These are phyloP conservation scores for Betta splendens DNA, from an alignment of 2,797 vertebrate genomes.

Conservation along the genomic window DNA sequence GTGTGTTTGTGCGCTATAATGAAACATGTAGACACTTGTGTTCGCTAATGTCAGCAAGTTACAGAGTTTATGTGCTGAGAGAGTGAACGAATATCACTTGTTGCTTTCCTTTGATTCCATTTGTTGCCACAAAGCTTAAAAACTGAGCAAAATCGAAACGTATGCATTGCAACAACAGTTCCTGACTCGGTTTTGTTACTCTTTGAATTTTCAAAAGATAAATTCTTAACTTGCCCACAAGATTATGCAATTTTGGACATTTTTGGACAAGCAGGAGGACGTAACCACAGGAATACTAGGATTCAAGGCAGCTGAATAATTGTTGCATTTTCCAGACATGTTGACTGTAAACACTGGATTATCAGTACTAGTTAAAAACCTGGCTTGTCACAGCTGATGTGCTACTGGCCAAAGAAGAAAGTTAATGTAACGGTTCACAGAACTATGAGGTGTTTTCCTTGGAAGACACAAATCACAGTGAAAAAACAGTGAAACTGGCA, in stretches of 20 bases:
- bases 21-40: constrained; percentile 40
- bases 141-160: neutral
- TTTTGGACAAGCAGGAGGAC: constrained; percentile 28
- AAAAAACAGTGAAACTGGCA: constrained; percentile 50
- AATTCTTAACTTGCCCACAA: constrained; percentile 11
- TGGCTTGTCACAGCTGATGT: too few relatives aligned
- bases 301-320: constrained; percentile 25
- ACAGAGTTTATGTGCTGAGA: constrained; percentile 21
- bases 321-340: constrained; percentile 24
- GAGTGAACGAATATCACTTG: neutral
- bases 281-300: constrained; percentile 31
- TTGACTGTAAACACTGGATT: neutral
- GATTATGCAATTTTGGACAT: constrained; percentile 30
- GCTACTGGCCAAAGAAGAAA: constrained; percentile 8
- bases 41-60: constrained; percentile 45
- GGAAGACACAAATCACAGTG: constrained; percentile 35
- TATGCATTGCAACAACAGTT: too few relatives aligned
- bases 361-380: neutral
- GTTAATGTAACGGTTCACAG: constrained; percentile 18
- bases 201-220: constrained; percentile 25
- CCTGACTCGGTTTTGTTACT: too few relatives aligned
- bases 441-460: constrained; percentile 43
- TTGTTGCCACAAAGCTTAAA: constrained; percentile 6
- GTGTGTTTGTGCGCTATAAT: constrained; percentile 42
- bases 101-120: neutral